A percentile compares a stretch with the other conserved stretches of the same genome.
phyloP scores from a whole-genome alignment of 2,797 vertebrate genomes.

The Phrynocephalus forsythii region DNA sequence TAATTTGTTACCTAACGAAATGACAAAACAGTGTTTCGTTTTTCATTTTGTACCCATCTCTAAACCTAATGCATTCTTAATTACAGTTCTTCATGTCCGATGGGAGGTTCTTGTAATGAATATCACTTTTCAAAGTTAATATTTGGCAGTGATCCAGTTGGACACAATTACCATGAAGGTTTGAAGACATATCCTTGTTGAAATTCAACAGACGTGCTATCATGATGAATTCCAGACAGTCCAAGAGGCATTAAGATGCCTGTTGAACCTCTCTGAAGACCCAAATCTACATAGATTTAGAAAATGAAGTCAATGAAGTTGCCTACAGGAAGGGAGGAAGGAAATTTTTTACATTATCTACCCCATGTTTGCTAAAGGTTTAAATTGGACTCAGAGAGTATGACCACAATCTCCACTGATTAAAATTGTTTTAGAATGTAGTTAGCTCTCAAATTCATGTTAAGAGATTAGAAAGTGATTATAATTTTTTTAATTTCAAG shows the following conservation, averaged over 20 bases:
- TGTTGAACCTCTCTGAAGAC: neutral
- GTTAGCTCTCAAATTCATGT: slow-evolving; percentile 69
- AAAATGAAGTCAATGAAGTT: neutral
- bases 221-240: neutral
- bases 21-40: too few species aligned
- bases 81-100: neutral
- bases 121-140: neutral
- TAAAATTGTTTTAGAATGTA: slow-evolving; percentile 71
- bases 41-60: too few species aligned
- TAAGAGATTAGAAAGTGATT: slow-evolving; percentile 73
- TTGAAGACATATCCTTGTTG: neutral
- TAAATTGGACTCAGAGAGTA: slow-evolving; percentile 69
- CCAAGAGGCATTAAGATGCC: too few species aligned
- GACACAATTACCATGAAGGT: neutral
- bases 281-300: neutral
- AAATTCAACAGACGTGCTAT: neutral
- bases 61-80: neutral
- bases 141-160: neutral
- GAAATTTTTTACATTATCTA: neutral
- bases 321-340: neutral
- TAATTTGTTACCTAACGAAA: too few species aligned
- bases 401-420: slow-evolving; percentile 67
- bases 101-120: neutral
- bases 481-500: slow-evolving; percentile 42
- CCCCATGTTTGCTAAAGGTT: slow-evolving; percentile 51